These are phyloP conservation scores for Rosalia funebris DNA, from an alignment of 2,888 invertebrate genomes.

Conservation along the genomic window DNA sequence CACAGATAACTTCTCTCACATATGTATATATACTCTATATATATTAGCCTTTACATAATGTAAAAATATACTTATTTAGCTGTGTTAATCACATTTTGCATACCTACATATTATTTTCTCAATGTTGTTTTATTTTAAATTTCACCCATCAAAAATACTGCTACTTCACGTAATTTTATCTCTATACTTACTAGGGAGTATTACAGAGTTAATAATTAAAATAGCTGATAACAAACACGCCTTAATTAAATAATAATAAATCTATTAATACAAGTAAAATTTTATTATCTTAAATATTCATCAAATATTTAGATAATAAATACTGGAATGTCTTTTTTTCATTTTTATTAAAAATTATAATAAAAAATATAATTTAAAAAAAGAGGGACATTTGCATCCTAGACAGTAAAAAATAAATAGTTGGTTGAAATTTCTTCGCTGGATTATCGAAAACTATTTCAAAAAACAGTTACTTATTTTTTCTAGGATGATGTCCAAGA, in stretches of 20 bases:
- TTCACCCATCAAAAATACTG: background rate
- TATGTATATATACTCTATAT: too few relatives aligned
- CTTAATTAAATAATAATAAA: constrained; percentile 6
- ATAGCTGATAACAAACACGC: background rate
- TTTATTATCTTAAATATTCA: constrained; percentile 31
- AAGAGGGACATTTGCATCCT: background rate
- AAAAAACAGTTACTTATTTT: background rate
- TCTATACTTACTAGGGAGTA: background rate
- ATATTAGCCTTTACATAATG: constrained; percentile 3
- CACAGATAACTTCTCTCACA: too few relatives aligned
- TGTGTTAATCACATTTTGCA: too few relatives aligned
- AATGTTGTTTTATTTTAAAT: constrained; percentile 22
- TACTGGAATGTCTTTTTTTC: constrained; percentile 18
- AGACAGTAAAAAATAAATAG: background rate
- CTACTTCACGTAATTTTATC: background rate
- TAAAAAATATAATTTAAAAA: constrained; percentile 19
- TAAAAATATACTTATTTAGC: too few relatives aligned
- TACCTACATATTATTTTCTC: constrained; percentile 9
- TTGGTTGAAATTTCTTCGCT: background rate
- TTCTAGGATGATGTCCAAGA: constrained; percentile 6
- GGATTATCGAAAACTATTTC: too few relatives aligned
- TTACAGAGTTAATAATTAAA: background rate
- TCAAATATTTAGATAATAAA: constrained; percentile 32
- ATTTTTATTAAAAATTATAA: constrained; percentile 2
- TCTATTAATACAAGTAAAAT: constrained; percentile 1